Base-by-base conservation (phyloP, 1,140 invertebrate genomes). In the Colletes gigas region DNA sequence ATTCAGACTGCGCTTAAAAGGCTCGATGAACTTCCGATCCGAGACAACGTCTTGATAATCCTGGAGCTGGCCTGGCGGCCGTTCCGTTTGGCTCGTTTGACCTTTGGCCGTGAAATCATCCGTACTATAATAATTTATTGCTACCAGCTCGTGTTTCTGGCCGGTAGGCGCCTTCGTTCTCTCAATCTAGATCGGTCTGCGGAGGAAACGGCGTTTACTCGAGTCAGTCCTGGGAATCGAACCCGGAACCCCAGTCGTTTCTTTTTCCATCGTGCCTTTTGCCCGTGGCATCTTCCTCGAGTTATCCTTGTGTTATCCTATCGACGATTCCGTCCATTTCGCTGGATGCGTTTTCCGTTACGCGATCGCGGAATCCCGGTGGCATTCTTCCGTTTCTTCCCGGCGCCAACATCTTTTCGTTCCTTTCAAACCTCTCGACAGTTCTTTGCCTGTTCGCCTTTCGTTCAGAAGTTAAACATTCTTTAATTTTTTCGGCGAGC, bases 61-160 rank as follows among this genome's bases (percentile, higher is more conserved):
- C 30, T 3, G 8, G 14, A 19, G 47, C 68, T 59, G 15, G 55
- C n/a, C 1, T 67, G 97, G 97, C 88, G 97, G 97, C 72, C 92
- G 44, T 67, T 68, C 55, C 78, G 82, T 87, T 83, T 76, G 85
- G 77, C 63, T 75, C 81, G 52, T 73, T 78, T 81, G 85, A 87
- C 85, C 85, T 69, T 63, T 87, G 81, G 52, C 85, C 87, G 80
- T 84, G 87, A 89, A 91, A 90, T 91, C 88, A 88, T 90, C 85
- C 78, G 89, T 83, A 86, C 84, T 89, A 85, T 85, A 89, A 91
- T 91, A 91, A 91, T 90, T 91, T 89, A 91, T 91, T 87, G 88
- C 89, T 87, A 88, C 88, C 81, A 89, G 88, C 86, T 84, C 83
- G 88, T 82, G 84, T 83, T 88, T 76, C 85, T 70, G 67, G 65